These are phyloP conservation scores for Himantopus leucocephalus DNA, from an alignment of 2,113 vertebrate species.

Conservation along the genomic window DNA sequence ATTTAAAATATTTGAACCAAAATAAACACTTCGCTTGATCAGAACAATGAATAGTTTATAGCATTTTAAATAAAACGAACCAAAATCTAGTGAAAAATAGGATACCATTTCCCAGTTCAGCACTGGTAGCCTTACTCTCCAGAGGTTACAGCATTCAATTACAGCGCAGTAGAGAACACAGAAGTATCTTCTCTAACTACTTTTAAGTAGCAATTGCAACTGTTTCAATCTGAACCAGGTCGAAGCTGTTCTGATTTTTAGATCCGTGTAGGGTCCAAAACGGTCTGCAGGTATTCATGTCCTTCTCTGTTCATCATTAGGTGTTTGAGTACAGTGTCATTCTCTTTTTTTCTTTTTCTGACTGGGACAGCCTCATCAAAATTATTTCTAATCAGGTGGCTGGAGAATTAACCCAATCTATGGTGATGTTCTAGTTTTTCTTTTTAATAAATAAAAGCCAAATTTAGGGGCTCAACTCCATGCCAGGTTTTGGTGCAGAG, in stretches of 20 bases:
- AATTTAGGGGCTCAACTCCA: not conserved
- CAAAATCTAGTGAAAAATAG: not conserved
- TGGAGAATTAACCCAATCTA: not conserved
- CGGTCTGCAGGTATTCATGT: not conserved
- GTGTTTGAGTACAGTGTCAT: not conserved
- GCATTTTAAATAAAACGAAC: not conserved
- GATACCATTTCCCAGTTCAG: not conserved
- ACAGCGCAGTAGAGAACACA: not conserved
- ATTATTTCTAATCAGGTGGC: not conserved
- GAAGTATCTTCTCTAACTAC: not conserved
- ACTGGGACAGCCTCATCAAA: not conserved
- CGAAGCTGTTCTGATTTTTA: not conserved
- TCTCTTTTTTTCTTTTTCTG: not conserved
- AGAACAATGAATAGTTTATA: not conserved
- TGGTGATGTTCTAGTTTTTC: not conserved
- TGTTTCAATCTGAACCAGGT: not conserved
- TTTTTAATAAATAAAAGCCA: not conserved
- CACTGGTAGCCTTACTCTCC: not conserved
- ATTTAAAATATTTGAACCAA: not conserved
- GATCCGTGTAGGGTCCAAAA: not conserved
- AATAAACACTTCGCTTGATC: not conserved
- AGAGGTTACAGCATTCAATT: not conserved
- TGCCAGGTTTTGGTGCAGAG: not conserved
- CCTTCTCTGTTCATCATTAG: not conserved
- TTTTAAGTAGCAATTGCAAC: not conserved